Evolutionary conservation across 1,140 invertebrate species (phyloP), one percentile per base, ranked within the genome.

Genomic region (Aphidius ervi): DNA sequence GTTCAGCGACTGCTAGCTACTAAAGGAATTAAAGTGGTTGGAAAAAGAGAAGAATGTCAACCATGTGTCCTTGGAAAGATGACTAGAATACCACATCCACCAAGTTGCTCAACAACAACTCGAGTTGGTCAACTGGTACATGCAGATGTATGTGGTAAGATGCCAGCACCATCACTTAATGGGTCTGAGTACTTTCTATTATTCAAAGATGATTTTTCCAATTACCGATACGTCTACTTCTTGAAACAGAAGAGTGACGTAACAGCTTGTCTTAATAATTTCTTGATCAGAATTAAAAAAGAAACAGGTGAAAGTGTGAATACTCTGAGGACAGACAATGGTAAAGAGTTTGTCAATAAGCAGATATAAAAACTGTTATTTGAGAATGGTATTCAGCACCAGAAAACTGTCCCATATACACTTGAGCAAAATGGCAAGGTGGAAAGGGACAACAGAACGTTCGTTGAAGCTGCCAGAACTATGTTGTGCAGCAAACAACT

Each of bases 401-500:
- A 68, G 54, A 50, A 63, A 6, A 73, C 68, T 8, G 62, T 67
- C 16, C 59, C 64, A 6, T 74, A 78, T 54, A 73, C 72, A 7
- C 72, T 75, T 8, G 67, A 79, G 61, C 71, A 76, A 68, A 78
- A 78, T 60, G 74, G 74, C 1, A 57, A 68, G 5, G 65, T 68
- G 39, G 78, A 82, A 59, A 63, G 75, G 50, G 69, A 73, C 20
- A 76, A 79, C 65, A 63, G 78, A 37, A 77, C 73, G 1, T 59
- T 80, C 9, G 61, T 74, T 2, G 74, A 82, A 62, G 67, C 57
- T 53, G 76, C 76, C 5, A 49, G 72, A 16, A 16, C 59, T 67
- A 74, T 81, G 74, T 40, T 81, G 5, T 46, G 63, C 40, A 61
- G 66, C 31, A 61, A 68, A 46, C 56, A 73, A 10, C 50, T 82